A percentile compares a stretch with the other conserved stretches of the same genome.
Evolutionary conservation across 2,888 invertebrate species (phyloP).

Genomic region (Noctua comes): DNA sequence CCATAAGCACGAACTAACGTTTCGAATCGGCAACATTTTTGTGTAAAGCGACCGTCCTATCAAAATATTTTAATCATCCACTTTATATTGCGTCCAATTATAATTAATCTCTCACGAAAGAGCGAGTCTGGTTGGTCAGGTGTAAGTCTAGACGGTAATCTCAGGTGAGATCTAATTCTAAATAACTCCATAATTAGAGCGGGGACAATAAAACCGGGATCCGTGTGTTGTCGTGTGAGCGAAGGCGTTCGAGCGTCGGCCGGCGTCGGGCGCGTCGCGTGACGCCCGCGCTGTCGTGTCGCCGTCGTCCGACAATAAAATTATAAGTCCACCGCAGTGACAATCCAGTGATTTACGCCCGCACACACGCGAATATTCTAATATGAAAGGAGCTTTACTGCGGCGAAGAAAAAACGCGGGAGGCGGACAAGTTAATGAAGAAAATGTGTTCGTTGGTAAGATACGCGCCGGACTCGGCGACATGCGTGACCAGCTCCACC

Average conservation of each 20-base stretch:
- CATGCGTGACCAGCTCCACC: constrained; percentile 78
- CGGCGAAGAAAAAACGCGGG: constrained; percentile 80
- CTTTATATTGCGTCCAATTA: constrained; percentile 83
- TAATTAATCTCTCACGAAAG: constrained; percentile 88
- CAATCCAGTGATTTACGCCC: constrained; percentile 90
- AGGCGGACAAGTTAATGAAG: constrained; percentile 89
- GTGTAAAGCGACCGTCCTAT: constrained; percentile 71
- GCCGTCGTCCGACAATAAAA: constrained; percentile 89
- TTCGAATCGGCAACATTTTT: constrained; percentile 72
- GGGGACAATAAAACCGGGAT: constrained; percentile 86
- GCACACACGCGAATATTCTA: constrained; percentile 89
- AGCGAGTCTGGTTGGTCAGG: constrained; percentile 76
- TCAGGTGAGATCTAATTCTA: constrained; percentile 84
- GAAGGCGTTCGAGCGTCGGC: constrained; percentile 65
- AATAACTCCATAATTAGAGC: constrained; percentile 85
- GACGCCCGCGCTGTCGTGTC: constrained; percentile 84
- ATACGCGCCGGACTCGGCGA: constrained; percentile 76
- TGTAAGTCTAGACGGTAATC: constrained; percentile 85
- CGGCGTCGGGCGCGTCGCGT: constrained; percentile 77
- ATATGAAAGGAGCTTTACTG: constrained; percentile 85
- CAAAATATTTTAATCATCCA: constrained; percentile 84
- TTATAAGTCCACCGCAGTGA: constrained; percentile 90
- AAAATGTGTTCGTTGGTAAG: constrained; percentile 83
- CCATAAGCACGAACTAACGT: constrained; percentile 74
- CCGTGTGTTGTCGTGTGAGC: constrained; percentile 82